These are phyloP conservation scores for Drosophila orena DNA, from an alignment of 1,140 invertebrate species.

Conservation along the genomic window DNA sequence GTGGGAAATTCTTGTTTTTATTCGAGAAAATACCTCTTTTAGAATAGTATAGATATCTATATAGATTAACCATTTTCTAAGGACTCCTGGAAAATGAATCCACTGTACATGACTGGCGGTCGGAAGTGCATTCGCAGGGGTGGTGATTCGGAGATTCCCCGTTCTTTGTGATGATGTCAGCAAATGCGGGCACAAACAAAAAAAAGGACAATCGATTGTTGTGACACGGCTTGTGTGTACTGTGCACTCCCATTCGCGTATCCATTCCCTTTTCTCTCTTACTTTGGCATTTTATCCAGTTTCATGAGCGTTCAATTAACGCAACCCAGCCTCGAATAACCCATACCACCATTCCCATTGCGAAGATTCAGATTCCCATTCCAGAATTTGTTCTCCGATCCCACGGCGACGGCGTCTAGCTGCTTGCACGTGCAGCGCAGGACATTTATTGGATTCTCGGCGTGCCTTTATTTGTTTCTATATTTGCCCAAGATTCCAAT, in stretches of 20 bases:
- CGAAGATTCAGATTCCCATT: constrained; percentile 19
- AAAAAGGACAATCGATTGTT: constrained; percentile 80
- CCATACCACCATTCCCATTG: constrained; percentile 18
- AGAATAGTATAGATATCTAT: too few relatives aligned
- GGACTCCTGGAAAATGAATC: not conserved
- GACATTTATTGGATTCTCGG: constrained; percentile 83
- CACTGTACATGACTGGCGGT: constrained; percentile 47
- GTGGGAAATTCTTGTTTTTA: not conserved
- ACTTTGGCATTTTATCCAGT: constrained; percentile 56
- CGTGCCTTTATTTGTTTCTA: constrained; percentile 80
- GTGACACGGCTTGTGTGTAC: constrained; percentile 68
- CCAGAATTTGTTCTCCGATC: constrained; percentile 28
- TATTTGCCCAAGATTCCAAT: constrained; percentile 80
- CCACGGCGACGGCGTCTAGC: constrained; percentile 57
- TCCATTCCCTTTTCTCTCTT: constrained; percentile 9
- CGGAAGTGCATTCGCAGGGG: constrained; percentile 58
- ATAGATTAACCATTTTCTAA: too few relatives aligned
- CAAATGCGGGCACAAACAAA: constrained; percentile 65
- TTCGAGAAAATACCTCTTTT: too few relatives aligned
- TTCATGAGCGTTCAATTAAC: constrained; percentile 75
- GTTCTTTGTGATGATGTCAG: constrained; percentile 70
- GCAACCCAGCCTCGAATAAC: constrained; percentile 43
- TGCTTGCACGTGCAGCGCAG: constrained; percentile 76
- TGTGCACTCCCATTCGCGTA: constrained; percentile 15
- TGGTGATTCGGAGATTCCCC: constrained; percentile 27